A percentile compares a stretch with the other conserved stretches of the same genome.
phyloP scores from a whole-genome alignment of 2,797 vertebrate species.

The Euthynnus affinis region DNA sequence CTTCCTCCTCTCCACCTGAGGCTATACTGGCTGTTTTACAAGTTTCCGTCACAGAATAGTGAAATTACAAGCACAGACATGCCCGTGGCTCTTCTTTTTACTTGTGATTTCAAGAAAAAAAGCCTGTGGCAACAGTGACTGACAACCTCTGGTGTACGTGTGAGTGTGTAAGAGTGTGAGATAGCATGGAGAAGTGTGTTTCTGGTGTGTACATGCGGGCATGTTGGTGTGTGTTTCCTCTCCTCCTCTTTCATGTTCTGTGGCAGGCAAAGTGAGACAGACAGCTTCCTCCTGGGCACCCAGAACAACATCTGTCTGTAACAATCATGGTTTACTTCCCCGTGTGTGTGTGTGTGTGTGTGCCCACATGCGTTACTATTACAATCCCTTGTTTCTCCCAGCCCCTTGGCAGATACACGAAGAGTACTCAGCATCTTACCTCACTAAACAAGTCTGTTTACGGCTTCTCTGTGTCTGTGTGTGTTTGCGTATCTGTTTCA shows the following conservation, averaged over 20 bases:
- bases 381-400: slow-evolving; percentile 47
- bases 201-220: slow-evolving; percentile 12
- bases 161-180: slow-evolving; percentile 9
- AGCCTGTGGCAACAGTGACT: slow-evolving; percentile 65
- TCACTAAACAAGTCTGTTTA: slow-evolving; percentile 61
- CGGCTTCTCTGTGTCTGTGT: slow-evolving; percentile 14
- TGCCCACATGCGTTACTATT: slow-evolving; percentile 19
- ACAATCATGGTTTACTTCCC: slow-evolving; percentile 59
- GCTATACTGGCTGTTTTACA: slow-evolving; percentile 55
- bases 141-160: slow-evolving; percentile 35
- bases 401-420: slow-evolving; percentile 64
- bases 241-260: slow-evolving; percentile 62
- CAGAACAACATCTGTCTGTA: slow-evolving; percentile 74
- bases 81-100: slow-evolving; percentile 61
- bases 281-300: slow-evolving; percentile 70
- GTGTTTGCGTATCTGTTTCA: slow-evolving; percentile 7
- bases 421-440: slow-evolving; percentile 46
- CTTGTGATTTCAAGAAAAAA: slow-evolving; percentile 49
- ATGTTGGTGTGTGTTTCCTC: slow-evolving; percentile 32
- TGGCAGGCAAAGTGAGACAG: slow-evolving; percentile 66
- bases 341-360: slow-evolving; percentile 16
- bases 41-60: slow-evolving; percentile 49
- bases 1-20: slow-evolving; percentile 39
- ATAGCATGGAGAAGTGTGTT: slow-evolving; percentile 27
- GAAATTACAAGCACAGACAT: slow-evolving; percentile 43